Evolutionary conservation across 2,797 vertebrate species (phyloP), one percentile per base, ranked within the genome.

Genomic region (Todus mexicanus): DNA sequence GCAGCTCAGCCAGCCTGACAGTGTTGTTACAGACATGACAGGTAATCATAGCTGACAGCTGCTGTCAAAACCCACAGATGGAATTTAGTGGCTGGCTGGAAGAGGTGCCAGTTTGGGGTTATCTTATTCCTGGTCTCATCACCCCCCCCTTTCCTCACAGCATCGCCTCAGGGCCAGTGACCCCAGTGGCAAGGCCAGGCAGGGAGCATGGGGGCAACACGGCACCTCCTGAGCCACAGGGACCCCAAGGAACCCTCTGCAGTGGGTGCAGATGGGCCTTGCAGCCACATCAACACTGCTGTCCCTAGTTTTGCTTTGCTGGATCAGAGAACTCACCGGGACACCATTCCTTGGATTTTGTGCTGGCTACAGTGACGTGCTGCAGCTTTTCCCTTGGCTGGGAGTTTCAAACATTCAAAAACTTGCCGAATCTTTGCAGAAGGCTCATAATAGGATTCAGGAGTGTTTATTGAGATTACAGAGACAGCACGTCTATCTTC

Each of bases 41-140:
- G 42, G 40, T 73, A 89, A 90, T 66, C 68, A 57, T 53, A 87
- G 47, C 47, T 86, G 93, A 94, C 88, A 88, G 86, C 56, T 56
- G 59, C 50, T 88, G 83, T 91, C 88, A 95, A 91, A 96, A 61
- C 59, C 42, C 35, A 4, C 72, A 77, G 69, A 53, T 83, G 69
- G 74, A 93, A 82, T 79, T 48, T 10, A 48, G 75, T 11, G 11
- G 71, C 29, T 61, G 87, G 37, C 14, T 72, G 66, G 66, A 56
- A 89, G 14, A 91, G 82, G 82, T 26, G 57, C 65, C 22, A 38
- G 9, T 74, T 5, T 48, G 57, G 40, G 56, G 42, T 7, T 8
- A 15, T 18, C n/a, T 48, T 45, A 73, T 33, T 73, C 38, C 81
- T 35, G 40, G 7, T 51, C 22, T 65, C 54, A 38, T 14, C 16